Evolutionary conservation across 2,888 invertebrate species (phyloP).

Genomic region (Vesta saturnalis): DNA sequence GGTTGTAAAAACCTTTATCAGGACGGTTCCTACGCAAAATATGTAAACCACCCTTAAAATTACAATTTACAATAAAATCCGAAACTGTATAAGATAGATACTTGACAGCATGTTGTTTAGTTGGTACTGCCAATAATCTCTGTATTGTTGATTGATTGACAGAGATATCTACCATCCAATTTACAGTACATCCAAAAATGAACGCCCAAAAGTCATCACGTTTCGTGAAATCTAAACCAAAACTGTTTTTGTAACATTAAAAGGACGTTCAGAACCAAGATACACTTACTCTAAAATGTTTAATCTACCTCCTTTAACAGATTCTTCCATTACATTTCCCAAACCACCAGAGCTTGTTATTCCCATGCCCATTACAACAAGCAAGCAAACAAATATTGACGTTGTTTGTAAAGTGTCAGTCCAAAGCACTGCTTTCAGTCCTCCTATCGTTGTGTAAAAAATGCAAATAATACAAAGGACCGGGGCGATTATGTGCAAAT

Average conservation of each 20-base stretch:
- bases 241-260: background rate
- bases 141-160: slow-evolving; percentile 70
- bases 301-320: slow-evolving; percentile 67
- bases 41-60: slow-evolving; percentile 25
- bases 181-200: slow-evolving; percentile 66
- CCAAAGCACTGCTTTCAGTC: slow-evolving; percentile 74
- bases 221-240: background rate
- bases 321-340: slow-evolving; percentile 67
- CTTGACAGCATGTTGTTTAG: slow-evolving; percentile 66
- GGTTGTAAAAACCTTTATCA: slow-evolving; percentile 61
- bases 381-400: slow-evolving; percentile 65
- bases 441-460: slow-evolving; percentile 79
- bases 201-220: slow-evolving; percentile 62
- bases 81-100: slow-evolving; percentile 45
- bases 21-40: slow-evolving; percentile 62
- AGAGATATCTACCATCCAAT: slow-evolving; percentile 65
- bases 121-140: slow-evolving; percentile 69
- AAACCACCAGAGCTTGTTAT: slow-evolving; percentile 67
- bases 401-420: slow-evolving; percentile 70
- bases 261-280: no score
- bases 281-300: slow-evolving; percentile 71
- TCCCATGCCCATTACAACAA: slow-evolving; percentile 69
- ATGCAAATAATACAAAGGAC: slow-evolving; percentile 77
- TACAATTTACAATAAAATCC: background rate
- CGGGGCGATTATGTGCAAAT: slow-evolving; percentile 72